These are phyloP conservation scores for Drosophila atroscutellata DNA, from an alignment of 2,888 invertebrate species.

Conservation along the genomic window DNA sequence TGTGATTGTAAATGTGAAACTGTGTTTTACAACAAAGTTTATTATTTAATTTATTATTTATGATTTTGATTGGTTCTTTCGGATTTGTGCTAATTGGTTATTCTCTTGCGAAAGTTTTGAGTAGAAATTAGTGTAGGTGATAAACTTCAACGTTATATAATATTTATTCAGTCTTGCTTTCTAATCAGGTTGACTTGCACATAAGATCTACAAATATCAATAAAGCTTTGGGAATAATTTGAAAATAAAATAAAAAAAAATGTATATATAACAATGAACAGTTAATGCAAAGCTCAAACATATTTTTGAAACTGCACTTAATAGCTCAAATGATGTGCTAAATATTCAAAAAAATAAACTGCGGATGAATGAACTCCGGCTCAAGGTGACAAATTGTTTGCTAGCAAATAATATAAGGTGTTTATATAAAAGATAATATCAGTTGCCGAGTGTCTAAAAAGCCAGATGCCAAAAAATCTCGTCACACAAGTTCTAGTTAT, in stretches of 20 bases:
- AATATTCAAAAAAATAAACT: not conserved
- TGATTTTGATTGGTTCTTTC: slow-evolving; percentile 9
- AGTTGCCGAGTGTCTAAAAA: slow-evolving; percentile 7
- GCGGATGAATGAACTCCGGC: slow-evolving; percentile 33
- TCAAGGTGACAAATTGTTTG: slow-evolving; percentile 34
- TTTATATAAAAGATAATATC: not conserved
- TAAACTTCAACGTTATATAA: not conserved
- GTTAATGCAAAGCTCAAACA: not conserved
- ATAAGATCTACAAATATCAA: not conserved
- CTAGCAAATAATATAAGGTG: slow-evolving; percentile 2
- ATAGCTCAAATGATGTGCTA: slow-evolving; percentile 17
- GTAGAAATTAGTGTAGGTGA: not conserved
- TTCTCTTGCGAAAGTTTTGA: not conserved
- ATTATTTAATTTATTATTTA: slow-evolving; percentile 15
- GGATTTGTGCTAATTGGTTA: slow-evolving; percentile 42
- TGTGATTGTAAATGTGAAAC: slow-evolving; percentile 36
- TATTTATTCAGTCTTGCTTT: not conserved
- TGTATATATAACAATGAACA: not conserved
- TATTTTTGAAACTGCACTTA: not conserved
- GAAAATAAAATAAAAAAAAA: rapidly evolving
- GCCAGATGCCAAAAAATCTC: slow-evolving; percentile 8
- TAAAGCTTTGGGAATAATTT: not conserved
- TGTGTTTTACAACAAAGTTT: slow-evolving; percentile 32
- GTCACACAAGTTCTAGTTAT: slow-evolving; percentile 8
- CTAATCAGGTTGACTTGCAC: not conserved